A percentile compares a stretch with the other conserved stretches of the same genome.
Conservation (phyloP, 2,888 invertebrate species). For the Idaea aversata region DNA sequence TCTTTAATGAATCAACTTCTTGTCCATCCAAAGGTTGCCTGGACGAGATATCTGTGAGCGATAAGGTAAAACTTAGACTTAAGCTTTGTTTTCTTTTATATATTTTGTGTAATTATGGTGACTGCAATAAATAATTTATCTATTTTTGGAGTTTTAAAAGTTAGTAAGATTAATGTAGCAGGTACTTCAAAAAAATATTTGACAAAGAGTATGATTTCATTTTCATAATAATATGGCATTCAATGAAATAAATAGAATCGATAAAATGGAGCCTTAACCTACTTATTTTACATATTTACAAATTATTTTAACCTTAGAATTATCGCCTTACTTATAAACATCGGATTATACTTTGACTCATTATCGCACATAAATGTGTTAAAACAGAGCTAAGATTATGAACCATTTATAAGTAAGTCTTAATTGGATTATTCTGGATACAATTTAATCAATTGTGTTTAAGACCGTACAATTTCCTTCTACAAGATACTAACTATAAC, state of each 20-base stretch:
- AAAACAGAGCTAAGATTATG: no score
- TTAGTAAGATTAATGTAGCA: neutral
- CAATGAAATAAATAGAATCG: conserved; percentile 20
- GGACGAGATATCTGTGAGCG: no score
- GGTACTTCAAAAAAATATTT: neutral
- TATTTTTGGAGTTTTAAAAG: neutral
- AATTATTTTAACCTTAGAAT: neutral
- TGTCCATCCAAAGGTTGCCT: no score
- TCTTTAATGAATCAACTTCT: neutral
- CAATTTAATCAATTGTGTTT: neutral
- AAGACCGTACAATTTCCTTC: neutral
- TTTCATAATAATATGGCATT: conserved; percentile 17
- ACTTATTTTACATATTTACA: conserved; percentile 15
- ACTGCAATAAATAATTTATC: neutral
- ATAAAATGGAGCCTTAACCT: conserved; percentile 6
- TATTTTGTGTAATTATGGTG: neutral
- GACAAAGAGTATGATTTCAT: neutral
- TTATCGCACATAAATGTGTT: neutral
- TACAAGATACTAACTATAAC: neutral
- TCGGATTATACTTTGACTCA: neutral
- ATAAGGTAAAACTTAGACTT: no score
- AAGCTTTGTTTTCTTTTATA: neutral
- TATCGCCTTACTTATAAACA: neutral
- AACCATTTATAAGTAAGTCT: neutral
- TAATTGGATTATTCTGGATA: neutral